Percentiles rank a stretch among this genome's conserved stretches.
phyloP scores from a whole-genome alignment of 1,140 invertebrate genomes.

The Drosophila erecta region DNA sequence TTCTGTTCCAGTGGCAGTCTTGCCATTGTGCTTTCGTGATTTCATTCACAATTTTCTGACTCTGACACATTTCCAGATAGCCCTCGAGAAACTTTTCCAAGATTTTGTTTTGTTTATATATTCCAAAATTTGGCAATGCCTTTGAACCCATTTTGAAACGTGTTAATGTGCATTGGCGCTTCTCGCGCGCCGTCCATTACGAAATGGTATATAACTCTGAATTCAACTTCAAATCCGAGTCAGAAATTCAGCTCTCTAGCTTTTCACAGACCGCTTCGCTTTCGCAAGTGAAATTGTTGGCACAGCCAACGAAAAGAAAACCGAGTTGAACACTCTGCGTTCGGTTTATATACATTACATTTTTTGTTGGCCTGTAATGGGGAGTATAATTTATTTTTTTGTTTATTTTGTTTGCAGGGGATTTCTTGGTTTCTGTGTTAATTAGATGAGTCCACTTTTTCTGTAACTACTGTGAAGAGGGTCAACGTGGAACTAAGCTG shows the following conservation, averaged over 20 bases:
- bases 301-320: constrained; percentile 47
- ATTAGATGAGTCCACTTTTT: constrained; percentile 50
- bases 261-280: constrained; percentile 29
- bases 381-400: constrained; percentile 43
- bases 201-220: constrained; percentile 38
- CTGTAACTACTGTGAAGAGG: constrained; percentile 30
- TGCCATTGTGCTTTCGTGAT: constrained; percentile 37
- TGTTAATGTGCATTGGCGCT: constrained; percentile 69
- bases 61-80: constrained; percentile 72
- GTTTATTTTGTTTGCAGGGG: constrained; percentile 31
- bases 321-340: constrained; percentile 5
- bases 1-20: constrained; percentile 1
- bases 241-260: constrained; percentile 33
- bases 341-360: constrained; percentile 8
- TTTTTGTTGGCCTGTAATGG: constrained; percentile 8
- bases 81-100: constrained; percentile 61
- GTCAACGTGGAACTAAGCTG: constrained; percentile 8
- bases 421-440: constrained; percentile 57
- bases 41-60: constrained; percentile 60
- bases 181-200: constrained; percentile 52
- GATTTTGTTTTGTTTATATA: constrained; percentile 34
- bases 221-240: constrained; percentile 49
- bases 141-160: constrained; percentile 66
- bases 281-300: constrained; percentile 73
- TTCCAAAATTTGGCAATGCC: constrained; percentile 63